Percentiles rank a stretch among this genome's conserved stretches.
Evolutionary conservation across 2,797 vertebrate genomes (phyloP).

Genomic region (Hydrocynus forskahlii): DNA sequence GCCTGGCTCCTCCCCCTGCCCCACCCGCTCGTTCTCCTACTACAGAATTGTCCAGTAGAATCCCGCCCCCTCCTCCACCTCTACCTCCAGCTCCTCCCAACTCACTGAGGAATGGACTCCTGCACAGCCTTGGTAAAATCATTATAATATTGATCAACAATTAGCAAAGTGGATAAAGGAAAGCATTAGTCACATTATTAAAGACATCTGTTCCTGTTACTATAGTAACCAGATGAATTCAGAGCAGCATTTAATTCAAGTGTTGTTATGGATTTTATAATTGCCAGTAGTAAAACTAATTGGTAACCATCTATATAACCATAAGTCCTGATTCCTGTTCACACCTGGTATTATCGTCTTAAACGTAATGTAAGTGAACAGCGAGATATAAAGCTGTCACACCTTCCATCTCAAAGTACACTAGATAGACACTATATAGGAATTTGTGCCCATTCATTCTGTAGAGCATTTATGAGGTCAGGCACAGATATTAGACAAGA

Average conservation of each 20-base stretch:
- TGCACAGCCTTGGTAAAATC: slow-evolving; percentile 81
- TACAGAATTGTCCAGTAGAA: slow-evolving; percentile 90
- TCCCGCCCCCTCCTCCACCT: slow-evolving; percentile 77
- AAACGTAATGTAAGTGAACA: too few species aligned
- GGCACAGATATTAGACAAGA: too few species aligned
- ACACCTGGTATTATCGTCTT: too few species aligned
- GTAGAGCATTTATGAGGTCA: too few species aligned
- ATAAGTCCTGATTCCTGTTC: neutral
- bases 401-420: too few species aligned
- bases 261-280: neutral
- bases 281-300: neutral
- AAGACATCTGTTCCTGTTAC: neutral
- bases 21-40: slow-evolving; percentile 90
- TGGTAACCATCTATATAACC: neutral
- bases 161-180: too few species aligned
- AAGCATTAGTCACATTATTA: neutral
- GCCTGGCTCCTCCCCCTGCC: slow-evolving; percentile 87
- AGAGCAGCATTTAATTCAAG: neutral
- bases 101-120: slow-evolving; percentile 82
- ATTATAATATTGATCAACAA: neutral
- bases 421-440: too few species aligned
- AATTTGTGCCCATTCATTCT: too few species aligned
- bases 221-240: neutral
- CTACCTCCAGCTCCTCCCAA: slow-evolving; percentile 45
- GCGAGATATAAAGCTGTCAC: too few species aligned